A percentile compares a stretch with the other conserved stretches of the same genome.
Conservation (phyloP, 2,888 invertebrate species). For the Agriopis leucophaearia region DNA sequence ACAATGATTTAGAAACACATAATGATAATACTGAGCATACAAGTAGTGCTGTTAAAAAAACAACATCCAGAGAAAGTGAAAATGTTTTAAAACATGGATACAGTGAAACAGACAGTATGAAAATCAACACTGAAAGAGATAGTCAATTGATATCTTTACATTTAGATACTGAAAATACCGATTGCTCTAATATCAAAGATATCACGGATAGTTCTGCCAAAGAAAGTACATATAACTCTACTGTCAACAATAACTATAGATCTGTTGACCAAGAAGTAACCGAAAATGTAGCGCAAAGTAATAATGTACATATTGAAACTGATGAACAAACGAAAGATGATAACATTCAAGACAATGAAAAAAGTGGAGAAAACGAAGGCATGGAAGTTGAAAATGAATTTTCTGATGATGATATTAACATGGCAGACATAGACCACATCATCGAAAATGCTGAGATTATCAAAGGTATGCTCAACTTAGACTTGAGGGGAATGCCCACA, state of each 20-base stretch:
- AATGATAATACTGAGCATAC: slow-evolving; percentile 1
- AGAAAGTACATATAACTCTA: background rate
- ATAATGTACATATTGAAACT: background rate
- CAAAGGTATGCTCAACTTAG: slow-evolving; percentile 53
- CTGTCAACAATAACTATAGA: background rate
- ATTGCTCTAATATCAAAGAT: slow-evolving; percentile 18
- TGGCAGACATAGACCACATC: slow-evolving; percentile 72
- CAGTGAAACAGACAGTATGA: background rate
- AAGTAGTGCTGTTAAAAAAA: slow-evolving; percentile 4
- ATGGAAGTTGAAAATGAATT: slow-evolving; percentile 57
- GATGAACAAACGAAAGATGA: slow-evolving; percentile 16
- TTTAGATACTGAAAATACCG: slow-evolving; percentile 59
- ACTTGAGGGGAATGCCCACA: background rate
- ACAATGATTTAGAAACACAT: background rate
- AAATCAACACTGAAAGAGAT: slow-evolving; percentile 45
- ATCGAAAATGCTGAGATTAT: slow-evolving; percentile 72
- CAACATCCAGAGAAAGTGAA: background rate
- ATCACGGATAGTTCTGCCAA: background rate
- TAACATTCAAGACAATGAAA: slow-evolving; percentile 18
- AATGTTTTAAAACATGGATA: background rate
- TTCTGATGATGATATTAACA: slow-evolving; percentile 71
- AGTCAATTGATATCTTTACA: slow-evolving; percentile 61
- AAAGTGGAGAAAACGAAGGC: slow-evolving; percentile 33
- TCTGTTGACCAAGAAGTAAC: slow-evolving; percentile 17
- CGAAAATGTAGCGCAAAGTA: background rate